Conservation (phyloP, 2,888 invertebrate species). For the Deilephila porcellus region DNA sequence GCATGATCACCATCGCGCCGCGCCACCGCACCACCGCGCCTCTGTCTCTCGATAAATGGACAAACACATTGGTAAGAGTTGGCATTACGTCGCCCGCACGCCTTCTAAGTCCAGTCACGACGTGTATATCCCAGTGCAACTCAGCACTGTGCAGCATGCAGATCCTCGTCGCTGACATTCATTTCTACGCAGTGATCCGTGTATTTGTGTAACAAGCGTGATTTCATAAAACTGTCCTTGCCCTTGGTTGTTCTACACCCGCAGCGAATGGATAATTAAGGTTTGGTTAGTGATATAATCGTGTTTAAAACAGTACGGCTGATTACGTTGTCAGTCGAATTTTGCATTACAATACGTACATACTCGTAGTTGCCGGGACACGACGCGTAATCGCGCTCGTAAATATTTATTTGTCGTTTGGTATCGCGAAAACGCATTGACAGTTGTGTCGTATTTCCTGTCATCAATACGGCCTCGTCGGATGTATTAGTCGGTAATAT, state of each 20-base stretch:
- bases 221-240: background rate
- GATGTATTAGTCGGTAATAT: conserved; percentile 26
- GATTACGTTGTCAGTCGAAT: background rate
- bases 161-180: background rate
- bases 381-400: conserved; percentile 13
- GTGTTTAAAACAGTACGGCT: background rate
- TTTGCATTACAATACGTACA: background rate
- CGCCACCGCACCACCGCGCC: too few relatives aligned
- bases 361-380: background rate
- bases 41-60: conserved; percentile 25
- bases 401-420: conserved; percentile 25
- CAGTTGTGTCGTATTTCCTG: conserved; percentile 11
- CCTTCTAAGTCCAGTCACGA: background rate
- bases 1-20: conserved; percentile 10
- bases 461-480: conserved; percentile 20
- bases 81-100: conserved; percentile 3
- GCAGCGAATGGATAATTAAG: background rate
- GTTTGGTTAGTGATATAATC: background rate
- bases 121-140: background rate
- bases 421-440: conserved; percentile 14
- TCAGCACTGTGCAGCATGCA: background rate
- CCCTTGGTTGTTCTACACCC: background rate
- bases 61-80: conserved; percentile 28
- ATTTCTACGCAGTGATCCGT: background rate
- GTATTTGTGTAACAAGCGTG: background rate